phyloP scores from a whole-genome alignment of 2,113 vertebrate species.

The Callospermophilus lateralis region DNA sequence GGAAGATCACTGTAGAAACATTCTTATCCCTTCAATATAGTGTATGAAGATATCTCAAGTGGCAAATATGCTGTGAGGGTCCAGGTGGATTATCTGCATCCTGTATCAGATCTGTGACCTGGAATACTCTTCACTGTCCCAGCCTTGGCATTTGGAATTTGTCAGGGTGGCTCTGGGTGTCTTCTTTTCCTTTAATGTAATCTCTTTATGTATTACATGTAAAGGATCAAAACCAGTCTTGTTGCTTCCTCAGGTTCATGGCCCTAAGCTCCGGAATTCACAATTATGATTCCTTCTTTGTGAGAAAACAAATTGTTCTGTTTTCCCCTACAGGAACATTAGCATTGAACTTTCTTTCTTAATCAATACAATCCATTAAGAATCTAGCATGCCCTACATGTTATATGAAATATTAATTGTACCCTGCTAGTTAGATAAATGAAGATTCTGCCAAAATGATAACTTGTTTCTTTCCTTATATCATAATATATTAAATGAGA shows the following conservation, averaged over 20 bases:
- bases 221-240: conserved; percentile 9
- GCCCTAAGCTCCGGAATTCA: conserved; percentile 57
- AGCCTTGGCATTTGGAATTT: neutral
- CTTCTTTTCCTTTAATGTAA: neutral
- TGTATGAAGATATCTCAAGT: neutral
- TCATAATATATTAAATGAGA: conserved; percentile 61
- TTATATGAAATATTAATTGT: conserved; percentile 87
- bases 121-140: neutral
- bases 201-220: neutral
- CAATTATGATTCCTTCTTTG: conserved; percentile 47
- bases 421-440: conserved; percentile 80
- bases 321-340: conserved; percentile 79
- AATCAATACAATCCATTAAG: conserved; percentile 86
- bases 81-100: neutral
- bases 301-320: conserved; percentile 66
- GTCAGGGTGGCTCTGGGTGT: neutral
- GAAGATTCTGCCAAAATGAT: conserved; percentile 69
- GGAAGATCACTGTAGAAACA: neutral
- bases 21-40: neutral
- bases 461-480: conserved; percentile 52
- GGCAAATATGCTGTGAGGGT: neutral
- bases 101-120: neutral
- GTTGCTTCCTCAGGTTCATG: neutral
- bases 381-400: conserved; percentile 77
- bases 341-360: conserved; percentile 82